Conservation (phyloP, 2,888 invertebrate genomes). For the Rhamnusium bicolor region DNA sequence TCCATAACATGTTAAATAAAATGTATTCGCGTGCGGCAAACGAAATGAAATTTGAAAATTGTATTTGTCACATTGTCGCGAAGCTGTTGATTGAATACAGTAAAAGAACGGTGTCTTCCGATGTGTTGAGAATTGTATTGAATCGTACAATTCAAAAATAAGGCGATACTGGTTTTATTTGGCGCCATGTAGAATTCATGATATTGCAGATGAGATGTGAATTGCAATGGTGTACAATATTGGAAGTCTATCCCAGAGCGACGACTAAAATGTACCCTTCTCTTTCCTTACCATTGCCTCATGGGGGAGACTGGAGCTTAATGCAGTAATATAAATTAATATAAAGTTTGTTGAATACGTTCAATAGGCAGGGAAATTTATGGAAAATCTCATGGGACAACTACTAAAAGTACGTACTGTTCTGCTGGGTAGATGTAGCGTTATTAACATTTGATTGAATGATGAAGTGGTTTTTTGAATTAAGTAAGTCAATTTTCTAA, state of each 20-base stretch:
- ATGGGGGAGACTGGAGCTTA: neutral
- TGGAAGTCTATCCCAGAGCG: conserved; percentile 55
- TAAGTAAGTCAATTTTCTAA: too few species aligned
- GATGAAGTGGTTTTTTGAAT: neutral
- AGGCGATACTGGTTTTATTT: conserved; percentile 62
- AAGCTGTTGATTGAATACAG: conserved; percentile 20
- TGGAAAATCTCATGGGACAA: neutral
- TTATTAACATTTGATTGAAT: neutral
- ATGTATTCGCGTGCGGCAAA: neutral
- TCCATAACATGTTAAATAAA: neutral
- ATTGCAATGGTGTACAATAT: conserved; percentile 64
- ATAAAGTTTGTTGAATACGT: neutral
- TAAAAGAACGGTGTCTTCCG: neutral
- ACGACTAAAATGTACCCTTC: conserved; percentile 45
- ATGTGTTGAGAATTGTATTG: conserved; percentile 25
- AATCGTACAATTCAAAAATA: conserved; percentile 60
- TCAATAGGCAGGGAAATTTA: neutral
- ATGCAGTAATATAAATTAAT: neutral
- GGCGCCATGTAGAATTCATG: conserved; percentile 66
- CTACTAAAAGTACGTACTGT: neutral
- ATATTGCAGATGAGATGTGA: conserved; percentile 67
- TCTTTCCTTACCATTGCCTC: neutral
- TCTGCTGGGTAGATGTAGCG: neutral
- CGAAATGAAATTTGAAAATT: conserved; percentile 23
- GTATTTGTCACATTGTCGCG: conserved; percentile 8